phyloP scores from a whole-genome alignment of 2,797 vertebrate species.

The Poeciliopsis gracilis region DNA sequence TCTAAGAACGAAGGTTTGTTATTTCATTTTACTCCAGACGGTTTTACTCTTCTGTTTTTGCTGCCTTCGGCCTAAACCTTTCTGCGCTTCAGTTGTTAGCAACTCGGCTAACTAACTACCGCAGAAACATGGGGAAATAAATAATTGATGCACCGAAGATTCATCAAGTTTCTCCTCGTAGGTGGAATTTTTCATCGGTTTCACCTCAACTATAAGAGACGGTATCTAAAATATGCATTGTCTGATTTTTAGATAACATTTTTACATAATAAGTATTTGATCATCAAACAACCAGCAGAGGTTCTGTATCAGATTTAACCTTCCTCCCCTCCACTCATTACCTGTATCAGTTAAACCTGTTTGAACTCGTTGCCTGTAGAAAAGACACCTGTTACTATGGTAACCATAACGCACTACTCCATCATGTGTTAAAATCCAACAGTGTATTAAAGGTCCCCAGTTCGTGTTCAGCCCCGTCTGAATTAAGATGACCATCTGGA shows the following conservation, averaged over 20 bases:
- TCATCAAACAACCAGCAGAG: too few species aligned
- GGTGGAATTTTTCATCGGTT: too few species aligned
- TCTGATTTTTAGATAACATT: too few species aligned
- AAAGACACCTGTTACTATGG: too few species aligned
- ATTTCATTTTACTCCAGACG: rapidly evolving
- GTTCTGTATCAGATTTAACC: background rate
- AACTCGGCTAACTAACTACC: background rate
- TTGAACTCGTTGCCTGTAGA: background rate
- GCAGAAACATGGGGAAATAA: background rate
- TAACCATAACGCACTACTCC: too few species aligned
- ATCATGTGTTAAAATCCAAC: too few species aligned
- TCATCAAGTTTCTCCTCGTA: too few species aligned
- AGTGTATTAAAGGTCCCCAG: background rate
- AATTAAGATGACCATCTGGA: background rate
- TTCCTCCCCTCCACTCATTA: background rate
- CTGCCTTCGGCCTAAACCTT: background rate
- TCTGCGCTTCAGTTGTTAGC: background rate
- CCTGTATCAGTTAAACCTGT: background rate
- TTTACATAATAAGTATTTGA: too few species aligned
- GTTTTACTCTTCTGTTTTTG: rapidly evolving
- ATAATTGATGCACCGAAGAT: too few species aligned
- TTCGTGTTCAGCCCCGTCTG: background rate
- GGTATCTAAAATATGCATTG: too few species aligned
- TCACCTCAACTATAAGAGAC: too few species aligned
- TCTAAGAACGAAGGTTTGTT: constrained; percentile 32